Base-by-base conservation (phyloP, 1,140 invertebrate genomes). In the Drosophila nannoptera region DNA sequence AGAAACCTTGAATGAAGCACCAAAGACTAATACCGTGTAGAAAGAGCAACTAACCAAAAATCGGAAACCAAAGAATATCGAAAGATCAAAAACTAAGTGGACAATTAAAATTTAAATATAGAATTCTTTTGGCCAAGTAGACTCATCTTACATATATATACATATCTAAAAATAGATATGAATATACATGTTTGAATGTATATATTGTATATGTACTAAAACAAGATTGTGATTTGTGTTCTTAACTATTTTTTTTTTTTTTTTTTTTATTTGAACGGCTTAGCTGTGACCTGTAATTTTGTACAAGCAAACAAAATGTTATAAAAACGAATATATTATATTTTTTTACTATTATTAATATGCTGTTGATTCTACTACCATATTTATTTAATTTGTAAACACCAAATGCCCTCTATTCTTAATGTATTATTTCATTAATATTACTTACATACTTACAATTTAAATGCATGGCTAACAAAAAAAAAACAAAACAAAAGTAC, bases 1-100 rank as follows among this genome's bases (percentile, higher is more conserved):
- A 88, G 87, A 84, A 89, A 90, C 80, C 75, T 87, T 81, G 86
- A 89, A 81, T 88, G 74, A 88, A 64, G 62, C 58, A 70, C 62
- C 68, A 74, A 70, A 70, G 68, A 66, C 64, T 73, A 69, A 71
- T 71, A 74, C 45, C 42, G 62, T 59, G 40, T 73, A 72, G 50
- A 72, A 72, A 68, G 69, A 62, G 64, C 58, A 72, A 72, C 69
- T 72, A 72, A 72, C 78, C 74, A 76, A 22, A 22, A 22, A 22
- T 22, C 22, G 22, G 3, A 22, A 59, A 53, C 36, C 49, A 61
- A 70, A 65, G 46, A 11, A 40, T 11, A 38, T 45, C 63, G 65
- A 68, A 62, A 59, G 59, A 65, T 36, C 31, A 54, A 70, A 50
- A 56, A 46, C 46, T 78, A 83, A 76, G 60, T 61, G 66, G 75